These are phyloP conservation scores for Monomorium pharaonis DNA, from an alignment of 1,140 invertebrate genomes.

Conservation along the genomic window DNA sequence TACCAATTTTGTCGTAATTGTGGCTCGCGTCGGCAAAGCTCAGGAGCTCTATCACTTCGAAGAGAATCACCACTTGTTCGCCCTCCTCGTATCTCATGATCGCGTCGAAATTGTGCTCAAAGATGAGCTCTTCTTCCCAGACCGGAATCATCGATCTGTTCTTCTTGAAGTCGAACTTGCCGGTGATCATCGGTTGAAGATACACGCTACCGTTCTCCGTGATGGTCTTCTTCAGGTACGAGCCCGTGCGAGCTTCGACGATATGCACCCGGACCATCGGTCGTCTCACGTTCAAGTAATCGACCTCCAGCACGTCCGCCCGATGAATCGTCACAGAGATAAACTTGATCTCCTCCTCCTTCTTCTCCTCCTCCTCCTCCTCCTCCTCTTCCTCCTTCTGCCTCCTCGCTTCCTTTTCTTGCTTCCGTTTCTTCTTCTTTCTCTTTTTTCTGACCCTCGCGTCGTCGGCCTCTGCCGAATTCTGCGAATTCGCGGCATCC, in stretches of 20 bases:
- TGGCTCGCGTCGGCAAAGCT: slow-evolving; percentile 78
- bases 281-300: slow-evolving; percentile 78
- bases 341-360: slow-evolving; percentile 63
- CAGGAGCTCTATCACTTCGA: slow-evolving; percentile 87
- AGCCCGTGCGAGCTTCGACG: slow-evolving; percentile 75
- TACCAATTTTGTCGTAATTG: slow-evolving; percentile 82
- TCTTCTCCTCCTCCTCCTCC: slow-evolving; percentile 36
- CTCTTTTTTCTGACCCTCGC: slow-evolving; percentile 12
- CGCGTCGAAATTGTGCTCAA: slow-evolving; percentile 87
- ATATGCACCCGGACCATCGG: slow-evolving; percentile 84
- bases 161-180: slow-evolving; percentile 79
- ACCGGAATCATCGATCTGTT: slow-evolving; percentile 84
- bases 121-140: slow-evolving; percentile 89
- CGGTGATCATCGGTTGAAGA: slow-evolving; percentile 79
- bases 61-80: slow-evolving; percentile 86
- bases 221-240: slow-evolving; percentile 76
- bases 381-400: slow-evolving; percentile 62
- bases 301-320: slow-evolving; percentile 77
- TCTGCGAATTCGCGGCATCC: too few species aligned
- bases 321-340: slow-evolving; percentile 79
- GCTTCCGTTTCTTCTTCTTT: too few species aligned
- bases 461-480: neutral
- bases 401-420: too few species aligned
- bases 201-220: slow-evolving; percentile 39
- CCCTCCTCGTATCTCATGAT: slow-evolving; percentile 80